Base-by-base conservation (phyloP, 2,888 invertebrate species). In the Homarus gammarus region DNA sequence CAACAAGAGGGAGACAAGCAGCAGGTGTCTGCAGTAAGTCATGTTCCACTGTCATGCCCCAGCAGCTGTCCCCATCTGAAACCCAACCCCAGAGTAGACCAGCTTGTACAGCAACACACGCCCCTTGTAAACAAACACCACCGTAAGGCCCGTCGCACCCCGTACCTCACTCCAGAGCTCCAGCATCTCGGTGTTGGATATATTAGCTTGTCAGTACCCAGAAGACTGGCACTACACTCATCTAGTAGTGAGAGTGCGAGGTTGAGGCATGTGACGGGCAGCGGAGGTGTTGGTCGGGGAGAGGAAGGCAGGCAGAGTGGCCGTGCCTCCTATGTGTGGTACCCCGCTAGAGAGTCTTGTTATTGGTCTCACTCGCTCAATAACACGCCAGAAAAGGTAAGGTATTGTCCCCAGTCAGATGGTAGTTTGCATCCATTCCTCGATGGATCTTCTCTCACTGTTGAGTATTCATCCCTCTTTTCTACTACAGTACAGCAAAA, bases 1-100 rank as follows among this genome's bases (percentile, higher is more conserved):
- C 27, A 75, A 49, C 38, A 36, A 27, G 75, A 75, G 27, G 75
- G 40, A 40, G 64, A 56, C n/a, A 81, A 38, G 36, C 81, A 36
- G 64, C 36, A 64, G 40, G 38, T 31, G 0, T 27, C 75, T 75
- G 61, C 36, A 44, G 81, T 81, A 81, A 81, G 81, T 64, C 40
- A 33, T 27, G n/a, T 38, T 36, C 27, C 44, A 38, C 44, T 44
- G 27, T 75, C 38, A 3, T 31, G 38, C 44, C 40, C 40, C 27
- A 75, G 12, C 12, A 75, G 44, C 5, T 51, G 68, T 33, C 51
- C 38, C 33, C 31, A 68, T 10, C 49, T 68, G 64, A 40, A 5
- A 31, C 38, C 72, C 72, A 51, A 12, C 31, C 72, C 36, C 33
- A 75, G n/a, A 27, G 10, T 27, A 75, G 44, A 75, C 27, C 18